A percentile compares a stretch with the other conserved stretches of the same genome.
phyloP scores from a whole-genome alignment of 37 sponge, comb jelly and placozoan genomes.

The Hexactinellida sp. region DNA sequence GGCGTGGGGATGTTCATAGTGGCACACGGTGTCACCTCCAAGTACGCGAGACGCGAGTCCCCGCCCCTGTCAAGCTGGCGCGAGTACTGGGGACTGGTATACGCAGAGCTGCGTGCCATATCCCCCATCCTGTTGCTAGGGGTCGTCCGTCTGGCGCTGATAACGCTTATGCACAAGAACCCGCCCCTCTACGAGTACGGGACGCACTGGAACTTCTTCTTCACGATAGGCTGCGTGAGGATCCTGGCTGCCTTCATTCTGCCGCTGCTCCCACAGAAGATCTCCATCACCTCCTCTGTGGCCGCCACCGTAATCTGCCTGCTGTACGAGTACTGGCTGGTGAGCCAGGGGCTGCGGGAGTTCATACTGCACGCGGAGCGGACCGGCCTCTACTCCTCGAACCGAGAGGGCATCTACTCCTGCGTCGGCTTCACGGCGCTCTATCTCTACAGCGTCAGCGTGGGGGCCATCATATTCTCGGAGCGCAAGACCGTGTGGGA shows the following conservation, averaged over 20 bases:
- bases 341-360: slow-evolving; percentile 26
- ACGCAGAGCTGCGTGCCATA: not conserved
- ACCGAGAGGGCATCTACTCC: slow-evolving; percentile 82
- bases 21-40: slow-evolving; percentile 61
- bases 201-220: slow-evolving; percentile 98
- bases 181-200: slow-evolving; percentile 86
- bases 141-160: slow-evolving; percentile 40
- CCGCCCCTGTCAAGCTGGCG: not conserved
- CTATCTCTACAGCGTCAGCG: slow-evolving; percentile 51
- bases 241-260: slow-evolving; percentile 17
- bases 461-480: slow-evolving; percentile 58
- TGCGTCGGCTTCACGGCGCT: slow-evolving; percentile 69
- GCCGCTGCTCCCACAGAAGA: slow-evolving; percentile 14
- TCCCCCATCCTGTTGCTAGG: slow-evolving; percentile 65
- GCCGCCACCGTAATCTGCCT: not conserved
- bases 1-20: slow-evolving; percentile 81
- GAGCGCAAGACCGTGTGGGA: slow-evolving; percentile 16
- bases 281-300: not conserved
- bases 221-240: slow-evolving; percentile 78
- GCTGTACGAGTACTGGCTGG: slow-evolving; percentile 48
- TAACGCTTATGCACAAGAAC: slow-evolving; percentile 48
- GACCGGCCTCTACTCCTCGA: slow-evolving; percentile 55
- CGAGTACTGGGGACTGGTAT: not conserved
- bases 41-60: slow-evolving; percentile 40
- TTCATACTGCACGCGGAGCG: slow-evolving; percentile 51